These are phyloP conservation scores for Ashinkailepas kermadecensis DNA, from an alignment of 2,888 invertebrate species.

Conservation along the genomic window DNA sequence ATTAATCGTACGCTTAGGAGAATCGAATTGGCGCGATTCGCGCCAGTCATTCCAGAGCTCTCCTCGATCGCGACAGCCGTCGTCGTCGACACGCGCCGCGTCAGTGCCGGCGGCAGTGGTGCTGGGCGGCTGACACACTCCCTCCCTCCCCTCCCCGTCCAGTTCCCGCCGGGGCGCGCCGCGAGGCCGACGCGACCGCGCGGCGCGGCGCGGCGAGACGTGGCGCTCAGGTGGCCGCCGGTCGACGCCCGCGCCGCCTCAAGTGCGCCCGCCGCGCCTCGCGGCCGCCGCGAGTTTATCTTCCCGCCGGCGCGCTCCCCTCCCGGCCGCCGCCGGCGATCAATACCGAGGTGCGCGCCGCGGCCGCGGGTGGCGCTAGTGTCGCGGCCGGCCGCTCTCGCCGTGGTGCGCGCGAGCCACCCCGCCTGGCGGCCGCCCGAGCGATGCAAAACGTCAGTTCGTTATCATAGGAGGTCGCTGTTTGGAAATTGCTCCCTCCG, in stretches of 20 bases:
- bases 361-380: not conserved
- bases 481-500: constrained; percentile 18
- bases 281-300: constrained; percentile 9
- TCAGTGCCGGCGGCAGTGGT: too few relatives aligned
- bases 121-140: too few relatives aligned
- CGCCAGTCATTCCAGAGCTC: too few relatives aligned
- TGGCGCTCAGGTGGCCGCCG: not conserved
- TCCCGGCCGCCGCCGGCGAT: not conserved
- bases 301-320: not conserved
- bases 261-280: not conserved
- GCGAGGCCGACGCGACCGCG: too few relatives aligned
- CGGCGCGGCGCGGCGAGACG: too few relatives aligned
- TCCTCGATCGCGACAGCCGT: too few relatives aligned
- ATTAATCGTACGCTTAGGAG: too few relatives aligned
- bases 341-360: not conserved
- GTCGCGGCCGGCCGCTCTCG: not conserved
- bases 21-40: too few relatives aligned
- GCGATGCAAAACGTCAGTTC: not conserved
- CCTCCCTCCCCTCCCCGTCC: too few relatives aligned
- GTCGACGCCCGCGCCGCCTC: not conserved
- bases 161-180: too few relatives aligned
- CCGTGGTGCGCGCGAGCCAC: too few relatives aligned
- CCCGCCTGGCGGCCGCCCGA: not conserved
- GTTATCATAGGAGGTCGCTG: constrained; percentile 16
- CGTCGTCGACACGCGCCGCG: too few relatives aligned